Conservation (phyloP, 2,888 invertebrate genomes). For the Cantharis nigra region DNA sequence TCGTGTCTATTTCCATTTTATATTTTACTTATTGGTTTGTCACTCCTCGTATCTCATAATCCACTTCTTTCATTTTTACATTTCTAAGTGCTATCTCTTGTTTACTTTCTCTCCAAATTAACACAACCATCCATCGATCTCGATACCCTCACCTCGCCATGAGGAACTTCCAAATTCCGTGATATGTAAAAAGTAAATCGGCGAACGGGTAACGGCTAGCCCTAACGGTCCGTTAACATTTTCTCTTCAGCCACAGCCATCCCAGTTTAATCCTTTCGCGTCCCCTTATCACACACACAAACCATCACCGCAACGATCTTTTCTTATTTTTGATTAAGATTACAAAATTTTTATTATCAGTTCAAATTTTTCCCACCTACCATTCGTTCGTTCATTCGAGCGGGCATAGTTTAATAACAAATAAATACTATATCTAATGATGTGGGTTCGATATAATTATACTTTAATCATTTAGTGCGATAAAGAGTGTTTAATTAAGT, state of each 20-base stretch:
- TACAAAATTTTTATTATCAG: neutral
- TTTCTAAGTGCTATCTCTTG: neutral
- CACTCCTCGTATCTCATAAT: neutral
- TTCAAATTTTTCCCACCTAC: neutral
- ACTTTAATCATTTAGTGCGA: neutral
- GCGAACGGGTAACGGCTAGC: neutral
- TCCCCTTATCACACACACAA: neutral
- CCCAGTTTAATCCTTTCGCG: neutral
- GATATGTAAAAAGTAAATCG: neutral
- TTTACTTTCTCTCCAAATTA: neutral
- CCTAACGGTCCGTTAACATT: neutral
- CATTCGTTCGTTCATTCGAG: neutral
- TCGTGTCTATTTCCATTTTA: conserved; percentile 4
- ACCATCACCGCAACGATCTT: neutral
- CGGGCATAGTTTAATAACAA: neutral
- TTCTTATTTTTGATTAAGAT: neutral
- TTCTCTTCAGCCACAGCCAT: neutral
- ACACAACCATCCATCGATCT: neutral
- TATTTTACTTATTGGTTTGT: conserved; percentile 1
- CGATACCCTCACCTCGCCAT: neutral
- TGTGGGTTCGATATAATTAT: neutral
- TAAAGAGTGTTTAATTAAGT: neutral
- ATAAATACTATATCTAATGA: neutral
- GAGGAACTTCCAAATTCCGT: neutral
- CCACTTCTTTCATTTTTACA: neutral